Base-by-base conservation (phyloP, 2,888 invertebrate genomes). In the Lordiphosa fenestrarum region DNA sequence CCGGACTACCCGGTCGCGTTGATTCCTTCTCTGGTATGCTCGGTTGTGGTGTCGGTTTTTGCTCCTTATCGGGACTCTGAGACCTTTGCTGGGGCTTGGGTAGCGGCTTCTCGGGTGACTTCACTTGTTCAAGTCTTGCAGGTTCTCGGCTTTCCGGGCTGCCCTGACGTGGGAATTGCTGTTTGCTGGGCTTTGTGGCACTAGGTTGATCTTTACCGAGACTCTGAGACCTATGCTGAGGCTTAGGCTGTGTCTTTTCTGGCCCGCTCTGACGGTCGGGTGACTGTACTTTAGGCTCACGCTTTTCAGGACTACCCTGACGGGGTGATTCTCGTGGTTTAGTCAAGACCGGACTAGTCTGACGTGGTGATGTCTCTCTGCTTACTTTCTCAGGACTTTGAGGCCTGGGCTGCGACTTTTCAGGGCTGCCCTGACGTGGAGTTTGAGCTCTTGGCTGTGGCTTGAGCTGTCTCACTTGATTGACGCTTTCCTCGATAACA, bases 401-500 rank as follows among this genome's bases (percentile, higher is more conserved):
- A n/a, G 40, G 9, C 21, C 10, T 30, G 13, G 44, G 23, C n/a
- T 10, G 13, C 1, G 13, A 7, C 9, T 10, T 30, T 30, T 10
- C 30, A 30, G 30, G 30, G 4, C 30, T 30, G 9, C 30, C 30
- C 30, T 30, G 30, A 30, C 30, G 30, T 30, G 10, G 30, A 30
- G 30, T 35, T 13, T 53, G 61, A 30, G 30, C 30, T 10, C 30
- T 30, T 19, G 42, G 5, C 15, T 49, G 23, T 13, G 12, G 52
- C n/a, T 55, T 57, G 40, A 21, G 23, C 35, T 52, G 63, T 15
- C 19, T 46, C 10, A 53, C 44, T 44, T 52, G 50, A 19, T 55
- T 35, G 10, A 41, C 65, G 25, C 52, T 61, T 36, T 75, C 69
- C 19, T 71, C 69, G 13, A 72, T 62, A 4, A 83, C 35, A 33